Base-by-base conservation (phyloP, 2,888 invertebrate genomes). In the Chelonus formosanus region DNA sequence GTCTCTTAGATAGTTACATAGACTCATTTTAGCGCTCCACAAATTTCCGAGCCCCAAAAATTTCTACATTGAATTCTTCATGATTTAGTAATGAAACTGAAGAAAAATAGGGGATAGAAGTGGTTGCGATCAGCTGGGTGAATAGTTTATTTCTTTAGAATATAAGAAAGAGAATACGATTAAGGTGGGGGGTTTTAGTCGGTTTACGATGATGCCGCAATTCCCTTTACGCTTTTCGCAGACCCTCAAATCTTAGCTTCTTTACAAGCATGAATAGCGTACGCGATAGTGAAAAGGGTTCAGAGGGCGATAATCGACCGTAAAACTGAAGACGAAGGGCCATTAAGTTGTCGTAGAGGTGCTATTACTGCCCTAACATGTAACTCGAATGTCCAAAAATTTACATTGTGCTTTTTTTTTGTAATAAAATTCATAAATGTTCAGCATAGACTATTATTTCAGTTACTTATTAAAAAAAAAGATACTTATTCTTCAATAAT, bases 241-340 rank as follows among this genome's bases (percentile, higher is more conserved):
- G 67, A 67, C 67, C 70, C 70, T 68, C 74, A 76, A 78, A 79
- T 80, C 78, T 78, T 73, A 76, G 79, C 76, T 80, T 80, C 78
- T 81, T 81, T 74, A 71, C 67, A 73, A 10, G 48, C 31, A 60
- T 62, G 63, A 75, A 74, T 74, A 71, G 72, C 62, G 69, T 70
- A 53, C 50, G 63, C 63, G 68, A 68, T 70, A 70, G 68, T 71
- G 64, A 66, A 72, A 73, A 71, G 72, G 72, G 72, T 73, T 61
- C 60, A n/a, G 57, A 63, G 67, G n/a, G 54, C 75, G 81, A 83
- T 82, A 83, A 83, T 83, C 81, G 82, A 78, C 80, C 81, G 78
- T 81, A 82, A 82, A 82, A 75, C 75, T 73, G 71, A 72, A 72
- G 72, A 76, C 74, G 75, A 74, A 67, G 68, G 68, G 67, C 73